Percentiles rank a stretch among this genome's conserved stretches.
These are phyloP conservation scores for Semaprochilodus insignis DNA, from an alignment of 2,797 vertebrate species.

Conservation along the genomic window DNA sequence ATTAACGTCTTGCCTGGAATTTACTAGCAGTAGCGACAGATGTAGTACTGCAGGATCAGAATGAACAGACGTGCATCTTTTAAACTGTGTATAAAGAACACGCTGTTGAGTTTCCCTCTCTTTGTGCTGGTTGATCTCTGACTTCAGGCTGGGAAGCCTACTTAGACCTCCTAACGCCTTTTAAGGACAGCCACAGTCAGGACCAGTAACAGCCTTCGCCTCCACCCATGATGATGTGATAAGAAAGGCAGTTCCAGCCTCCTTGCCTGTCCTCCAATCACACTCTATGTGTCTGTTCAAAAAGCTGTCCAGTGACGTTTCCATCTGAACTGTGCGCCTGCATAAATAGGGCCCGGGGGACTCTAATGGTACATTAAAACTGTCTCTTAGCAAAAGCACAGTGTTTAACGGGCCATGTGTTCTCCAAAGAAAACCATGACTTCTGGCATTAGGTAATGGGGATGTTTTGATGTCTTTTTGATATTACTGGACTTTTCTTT, in stretches of 20 bases:
- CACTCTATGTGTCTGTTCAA: slow-evolving; percentile 59
- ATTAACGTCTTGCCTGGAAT: too few species aligned
- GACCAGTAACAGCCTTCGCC: slow-evolving; percentile 20
- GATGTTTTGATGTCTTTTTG: slow-evolving; percentile 7
- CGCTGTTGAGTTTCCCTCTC: too few species aligned
- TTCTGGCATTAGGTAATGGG: slow-evolving; percentile 60
- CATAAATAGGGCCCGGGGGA: slow-evolving; percentile 53
- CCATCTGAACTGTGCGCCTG: slow-evolving; percentile 13
- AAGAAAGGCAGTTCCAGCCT: slow-evolving; percentile 49
- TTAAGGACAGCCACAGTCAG: slow-evolving; percentile 55
- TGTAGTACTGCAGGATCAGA: too few species aligned
- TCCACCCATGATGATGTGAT: slow-evolving; percentile 60
- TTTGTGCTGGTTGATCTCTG: background rate
- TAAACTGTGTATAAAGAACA: too few species aligned
- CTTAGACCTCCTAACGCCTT: slow-evolving; percentile 53
- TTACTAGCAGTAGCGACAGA: too few species aligned
- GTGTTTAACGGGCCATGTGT: slow-evolving; percentile 52
- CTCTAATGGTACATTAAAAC: slow-evolving; percentile 34
- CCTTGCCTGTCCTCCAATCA: slow-evolving; percentile 57
- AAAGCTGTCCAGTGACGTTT: slow-evolving; percentile 27
- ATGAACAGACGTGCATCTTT: too few species aligned
- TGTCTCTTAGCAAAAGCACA: slow-evolving; percentile 18
- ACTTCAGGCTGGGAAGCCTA: background rate
- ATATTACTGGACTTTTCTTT: background rate
- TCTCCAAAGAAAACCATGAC: slow-evolving; percentile 59